phyloP scores from a whole-genome alignment of 1,140 invertebrate species.

The Rhizoglyphus robini region DNA sequence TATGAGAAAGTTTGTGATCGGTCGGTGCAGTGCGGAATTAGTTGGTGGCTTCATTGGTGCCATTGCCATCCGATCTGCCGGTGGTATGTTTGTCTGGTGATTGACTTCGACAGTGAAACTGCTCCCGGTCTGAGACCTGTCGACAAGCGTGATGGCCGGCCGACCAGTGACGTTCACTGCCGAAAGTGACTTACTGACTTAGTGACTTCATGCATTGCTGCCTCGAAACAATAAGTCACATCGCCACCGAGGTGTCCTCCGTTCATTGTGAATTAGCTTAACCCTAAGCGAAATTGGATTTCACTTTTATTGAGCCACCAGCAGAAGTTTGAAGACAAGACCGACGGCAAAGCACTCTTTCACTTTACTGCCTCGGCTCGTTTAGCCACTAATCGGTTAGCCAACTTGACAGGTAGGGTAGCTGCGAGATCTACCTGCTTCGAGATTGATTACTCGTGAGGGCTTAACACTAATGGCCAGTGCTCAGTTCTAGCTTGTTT shows the following conservation, averaged over 20 bases:
- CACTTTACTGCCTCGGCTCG: too few species aligned
- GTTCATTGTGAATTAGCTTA: conserved; percentile 5
- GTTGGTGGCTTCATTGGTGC: not conserved
- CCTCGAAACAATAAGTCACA: conserved; percentile 3
- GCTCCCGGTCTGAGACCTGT: not conserved
- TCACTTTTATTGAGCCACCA: conserved; percentile 3
- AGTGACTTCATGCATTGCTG: conserved; percentile 13
- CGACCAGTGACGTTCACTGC: too few species aligned
- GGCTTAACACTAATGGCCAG: not conserved
- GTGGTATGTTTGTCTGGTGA: not conserved
- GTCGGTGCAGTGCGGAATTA: conserved; percentile 6
- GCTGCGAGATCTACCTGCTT: not conserved
- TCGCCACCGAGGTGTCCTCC: not conserved
- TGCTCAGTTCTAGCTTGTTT: too few species aligned
- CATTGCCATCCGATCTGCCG: not conserved
- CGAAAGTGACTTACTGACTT: conserved; percentile 13
- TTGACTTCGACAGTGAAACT: conserved; percentile 12
- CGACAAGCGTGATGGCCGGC: too few species aligned
- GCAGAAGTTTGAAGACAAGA: not conserved
- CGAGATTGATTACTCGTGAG: conserved; percentile 1
- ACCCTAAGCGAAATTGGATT: conserved; percentile 14
- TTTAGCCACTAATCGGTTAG: conserved; percentile 3
- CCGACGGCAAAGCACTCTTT: not conserved
- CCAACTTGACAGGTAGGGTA: not conserved
- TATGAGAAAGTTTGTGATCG: not conserved